Evolutionary conservation across 2,888 invertebrate species (phyloP).

Genomic region (Nemurella pictetii): DNA sequence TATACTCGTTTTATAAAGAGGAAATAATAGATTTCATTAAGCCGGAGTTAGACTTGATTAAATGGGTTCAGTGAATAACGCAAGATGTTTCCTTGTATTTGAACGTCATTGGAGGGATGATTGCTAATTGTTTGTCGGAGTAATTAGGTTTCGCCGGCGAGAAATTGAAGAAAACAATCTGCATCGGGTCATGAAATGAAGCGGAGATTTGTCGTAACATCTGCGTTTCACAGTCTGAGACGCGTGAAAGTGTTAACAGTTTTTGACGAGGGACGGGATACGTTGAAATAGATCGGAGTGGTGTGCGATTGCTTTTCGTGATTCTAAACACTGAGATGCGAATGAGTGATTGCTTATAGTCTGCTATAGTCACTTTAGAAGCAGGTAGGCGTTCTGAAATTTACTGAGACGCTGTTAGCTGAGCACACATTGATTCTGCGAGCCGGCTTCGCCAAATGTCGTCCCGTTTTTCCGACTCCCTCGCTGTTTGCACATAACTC

Average conservation of each 20-base stretch:
- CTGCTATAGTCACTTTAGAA: background rate
- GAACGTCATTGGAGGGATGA: background rate
- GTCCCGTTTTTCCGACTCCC: too few species aligned
- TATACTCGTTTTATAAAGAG: background rate
- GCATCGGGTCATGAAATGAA: too few species aligned
- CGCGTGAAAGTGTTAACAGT: too few species aligned
- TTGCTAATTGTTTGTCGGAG: background rate
- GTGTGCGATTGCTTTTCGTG: background rate
- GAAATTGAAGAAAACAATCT: background rate
- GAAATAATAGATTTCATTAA: background rate
- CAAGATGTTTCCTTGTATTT: background rate
- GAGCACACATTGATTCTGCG: background rate
- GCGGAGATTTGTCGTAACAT: too few species aligned
- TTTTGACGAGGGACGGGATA: too few species aligned
- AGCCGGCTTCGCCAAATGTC: background rate
- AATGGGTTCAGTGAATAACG: background rate
- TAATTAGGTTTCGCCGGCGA: background rate
- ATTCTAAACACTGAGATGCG: background rate
- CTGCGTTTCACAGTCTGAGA: too few species aligned
- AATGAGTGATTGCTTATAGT: background rate
- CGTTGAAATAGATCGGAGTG: too few species aligned
- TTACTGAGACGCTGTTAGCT: background rate
- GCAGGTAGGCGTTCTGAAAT: background rate
- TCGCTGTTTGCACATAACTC: background rate
- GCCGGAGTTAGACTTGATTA: background rate